Conservation (phyloP, 2,888 invertebrate genomes). For the Apocheima hispidaria region DNA sequence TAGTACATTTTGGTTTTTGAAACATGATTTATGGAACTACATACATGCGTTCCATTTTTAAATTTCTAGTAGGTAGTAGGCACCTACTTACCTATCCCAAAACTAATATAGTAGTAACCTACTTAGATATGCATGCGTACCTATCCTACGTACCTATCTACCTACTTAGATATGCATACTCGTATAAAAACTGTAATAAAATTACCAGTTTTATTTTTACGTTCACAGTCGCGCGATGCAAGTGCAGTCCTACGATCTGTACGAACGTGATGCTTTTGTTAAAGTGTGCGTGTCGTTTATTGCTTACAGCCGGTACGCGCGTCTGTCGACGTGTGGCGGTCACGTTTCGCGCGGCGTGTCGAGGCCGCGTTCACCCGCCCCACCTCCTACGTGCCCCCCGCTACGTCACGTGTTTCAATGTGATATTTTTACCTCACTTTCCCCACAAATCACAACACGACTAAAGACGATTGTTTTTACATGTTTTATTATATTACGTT, state of each 20-base stretch:
- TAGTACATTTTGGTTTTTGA: too few species aligned
- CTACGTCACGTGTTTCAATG: constrained; percentile 59
- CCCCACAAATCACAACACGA: constrained; percentile 58
- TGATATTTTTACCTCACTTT: constrained; percentile 73
- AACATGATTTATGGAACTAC: too few species aligned
- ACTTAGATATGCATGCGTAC: too few species aligned
- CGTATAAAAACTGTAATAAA: background rate
- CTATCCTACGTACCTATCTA: too few species aligned
- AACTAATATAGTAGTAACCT: too few species aligned
- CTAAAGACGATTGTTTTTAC: background rate
- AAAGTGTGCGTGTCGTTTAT: constrained; percentile 38
- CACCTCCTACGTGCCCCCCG: constrained; percentile 47
- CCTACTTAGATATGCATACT: background rate
- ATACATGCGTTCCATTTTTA: too few species aligned
- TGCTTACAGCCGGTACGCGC: constrained; percentile 11
- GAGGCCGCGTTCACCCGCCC: constrained; percentile 63
- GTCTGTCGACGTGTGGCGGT: constrained; percentile 57
- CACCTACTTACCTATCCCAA: too few species aligned
- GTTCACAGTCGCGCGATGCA: constrained; percentile 45
- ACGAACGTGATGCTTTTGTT: constrained; percentile 55
- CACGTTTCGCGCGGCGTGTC: constrained; percentile 82
- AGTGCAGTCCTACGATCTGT: constrained; percentile 46
- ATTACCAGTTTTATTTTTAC: background rate
- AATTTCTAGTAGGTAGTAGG: too few species aligned
- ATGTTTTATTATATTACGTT: background rate